Evolutionary conservation across 2,797 vertebrate genomes (phyloP).

Genomic region (Alouatta caraya): DNA sequence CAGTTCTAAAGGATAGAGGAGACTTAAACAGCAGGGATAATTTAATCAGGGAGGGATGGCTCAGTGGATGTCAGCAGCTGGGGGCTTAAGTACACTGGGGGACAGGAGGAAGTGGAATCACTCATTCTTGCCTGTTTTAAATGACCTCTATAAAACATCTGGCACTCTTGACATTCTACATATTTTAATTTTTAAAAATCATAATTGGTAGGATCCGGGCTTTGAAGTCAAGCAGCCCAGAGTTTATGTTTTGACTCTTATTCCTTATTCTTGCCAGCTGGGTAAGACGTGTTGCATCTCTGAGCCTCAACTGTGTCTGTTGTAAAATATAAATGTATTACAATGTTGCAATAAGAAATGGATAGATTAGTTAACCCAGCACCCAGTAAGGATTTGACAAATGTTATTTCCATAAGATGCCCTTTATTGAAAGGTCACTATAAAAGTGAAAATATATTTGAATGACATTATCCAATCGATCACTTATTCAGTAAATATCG

Average conservation of each 20-base stretch:
- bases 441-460: not conserved
- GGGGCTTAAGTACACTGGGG: not conserved
- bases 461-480: not conserved
- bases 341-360: not conserved
- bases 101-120: not conserved
- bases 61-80: not conserved
- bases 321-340: not conserved
- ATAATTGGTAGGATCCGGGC: not conserved
- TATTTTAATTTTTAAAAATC: not conserved
- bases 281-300: not conserved
- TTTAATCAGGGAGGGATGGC: not conserved
- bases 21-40: not conserved
- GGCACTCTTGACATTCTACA: not conserved
- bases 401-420: not conserved
- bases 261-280: not conserved
- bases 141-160: not conserved
- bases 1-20: not conserved
- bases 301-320: not conserved
- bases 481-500: not conserved
- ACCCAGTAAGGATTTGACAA: not conserved
- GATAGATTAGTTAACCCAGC: not conserved
- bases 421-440: not conserved
- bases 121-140: not conserved
- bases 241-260: not conserved
- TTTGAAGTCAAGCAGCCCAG: not conserved